A percentile compares a stretch with the other conserved stretches of the same genome.
phyloP scores from a whole-genome alignment of 1,140 invertebrate species.

The Arion vulgaris region DNA sequence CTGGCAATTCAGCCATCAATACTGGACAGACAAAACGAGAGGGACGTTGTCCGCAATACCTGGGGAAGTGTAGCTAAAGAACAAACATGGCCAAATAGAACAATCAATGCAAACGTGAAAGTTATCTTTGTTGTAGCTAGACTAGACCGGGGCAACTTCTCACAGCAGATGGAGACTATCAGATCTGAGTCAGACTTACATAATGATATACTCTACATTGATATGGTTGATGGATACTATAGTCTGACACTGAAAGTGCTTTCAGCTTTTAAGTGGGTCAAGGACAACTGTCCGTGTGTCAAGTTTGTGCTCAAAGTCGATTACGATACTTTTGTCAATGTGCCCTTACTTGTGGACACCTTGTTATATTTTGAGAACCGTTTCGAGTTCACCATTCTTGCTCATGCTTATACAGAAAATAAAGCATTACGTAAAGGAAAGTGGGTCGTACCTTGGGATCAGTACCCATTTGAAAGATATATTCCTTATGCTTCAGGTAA shows the following conservation, averaged over 20 bases:
- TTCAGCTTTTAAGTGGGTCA: conserved; percentile 87
- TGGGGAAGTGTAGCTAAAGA: conserved; percentile 47
- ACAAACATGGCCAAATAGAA: conserved; percentile 40
- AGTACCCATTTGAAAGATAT: conserved; percentile 61
- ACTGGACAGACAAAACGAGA: not conserved
- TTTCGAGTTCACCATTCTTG: not conserved
- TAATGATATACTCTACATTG: conserved; percentile 55
- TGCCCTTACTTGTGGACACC: conserved; percentile 72
- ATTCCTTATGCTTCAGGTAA: conserved; percentile 44
- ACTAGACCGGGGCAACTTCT: conserved; percentile 14
- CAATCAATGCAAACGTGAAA: conserved; percentile 28
- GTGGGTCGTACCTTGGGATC: conserved; percentile 53
- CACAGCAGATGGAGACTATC: conserved; percentile 7
- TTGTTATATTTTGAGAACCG: conserved; percentile 21
- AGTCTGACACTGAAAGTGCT: conserved; percentile 76
- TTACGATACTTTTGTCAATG: conserved; percentile 88
- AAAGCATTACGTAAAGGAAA: conserved; percentile 38
- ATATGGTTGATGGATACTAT: conserved; percentile 58
- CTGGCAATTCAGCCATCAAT: conserved; percentile 42
- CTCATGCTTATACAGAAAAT: not conserved
- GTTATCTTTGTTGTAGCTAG: conserved; percentile 54
- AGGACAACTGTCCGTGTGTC: conserved; percentile 76
- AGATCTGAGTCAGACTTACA: conserved; percentile 35
- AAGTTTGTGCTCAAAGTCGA: conserved; percentile 89
- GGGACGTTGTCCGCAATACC: conserved; percentile 43